phyloP scores from a whole-genome alignment of 2,113 vertebrate species.

The Galemys pyrenaicus region DNA sequence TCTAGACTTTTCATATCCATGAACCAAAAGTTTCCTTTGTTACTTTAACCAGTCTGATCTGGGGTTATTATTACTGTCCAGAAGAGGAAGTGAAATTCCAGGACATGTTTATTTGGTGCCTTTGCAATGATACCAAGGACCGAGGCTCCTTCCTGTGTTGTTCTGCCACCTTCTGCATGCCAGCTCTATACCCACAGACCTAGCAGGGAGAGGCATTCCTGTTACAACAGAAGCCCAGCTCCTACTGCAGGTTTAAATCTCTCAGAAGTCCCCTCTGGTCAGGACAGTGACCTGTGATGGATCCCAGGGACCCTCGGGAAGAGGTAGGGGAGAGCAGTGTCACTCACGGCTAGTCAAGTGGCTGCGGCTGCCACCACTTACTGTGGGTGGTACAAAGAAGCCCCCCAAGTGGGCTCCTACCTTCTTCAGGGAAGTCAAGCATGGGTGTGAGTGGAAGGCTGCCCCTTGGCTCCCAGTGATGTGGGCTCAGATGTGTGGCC shows the following conservation, averaged over 20 bases:
- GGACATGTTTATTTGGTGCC: too few relatives aligned
- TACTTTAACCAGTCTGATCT: background rate
- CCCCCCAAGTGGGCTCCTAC: background rate
- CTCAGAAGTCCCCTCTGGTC: too few relatives aligned
- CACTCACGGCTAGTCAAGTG: conserved; percentile 61
- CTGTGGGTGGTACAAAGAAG: background rate
- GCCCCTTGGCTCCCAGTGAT: conserved; percentile 83
- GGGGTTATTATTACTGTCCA: background rate
- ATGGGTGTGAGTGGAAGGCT: conserved; percentile 84
- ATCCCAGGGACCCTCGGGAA: rapidly evolving
- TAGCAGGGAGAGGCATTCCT: background rate
- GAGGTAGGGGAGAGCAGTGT: background rate
- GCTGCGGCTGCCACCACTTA: conserved; percentile 83
- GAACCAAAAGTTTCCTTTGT: background rate
- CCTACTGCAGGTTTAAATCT: too few relatives aligned
- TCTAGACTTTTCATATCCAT: background rate
- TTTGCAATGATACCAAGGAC: background rate
- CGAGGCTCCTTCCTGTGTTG: background rate
- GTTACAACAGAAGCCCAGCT: background rate
- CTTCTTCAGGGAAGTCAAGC: conserved; percentile 83
- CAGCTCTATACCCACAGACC: background rate
- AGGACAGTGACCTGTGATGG: background rate
- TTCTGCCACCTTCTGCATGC: background rate
- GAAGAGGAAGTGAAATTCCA: background rate
- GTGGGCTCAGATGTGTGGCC: conserved; percentile 36